Evolutionary conservation across 2,888 invertebrate genomes (phyloP).

Genomic region (Spatulosminthurus flaviceps): DNA sequence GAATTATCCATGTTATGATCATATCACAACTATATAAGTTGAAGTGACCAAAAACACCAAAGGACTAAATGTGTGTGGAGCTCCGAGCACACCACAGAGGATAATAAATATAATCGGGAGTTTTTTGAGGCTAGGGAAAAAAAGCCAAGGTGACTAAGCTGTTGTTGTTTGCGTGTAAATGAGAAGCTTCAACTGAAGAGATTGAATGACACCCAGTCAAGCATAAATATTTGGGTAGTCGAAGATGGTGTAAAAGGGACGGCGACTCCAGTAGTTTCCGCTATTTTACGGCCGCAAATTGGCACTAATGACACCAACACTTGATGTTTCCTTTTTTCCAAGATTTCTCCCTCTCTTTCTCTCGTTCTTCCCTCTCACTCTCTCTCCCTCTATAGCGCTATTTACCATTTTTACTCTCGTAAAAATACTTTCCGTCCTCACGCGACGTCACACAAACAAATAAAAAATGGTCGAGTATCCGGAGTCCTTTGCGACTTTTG

Average conservation of each 20-base stretch:
- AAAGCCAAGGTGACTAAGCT: conserved; percentile 21
- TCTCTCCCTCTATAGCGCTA: neutral
- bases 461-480: conserved; percentile 1
- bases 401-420: conserved; percentile 22
- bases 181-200: conserved; percentile 31
- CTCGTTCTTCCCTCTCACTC: neutral
- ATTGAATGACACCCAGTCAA: conserved; percentile 44
- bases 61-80: too few relatives aligned
- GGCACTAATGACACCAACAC: conserved; percentile 58
- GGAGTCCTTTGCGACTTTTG: conserved; percentile 10
- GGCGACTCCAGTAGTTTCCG: conserved; percentile 53
- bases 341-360: neutral
- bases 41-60: too few relatives aligned
- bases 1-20: too few relatives aligned
- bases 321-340: conserved; percentile 54
- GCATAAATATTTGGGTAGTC: conserved; percentile 40
- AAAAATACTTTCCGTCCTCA: conserved; percentile 19
- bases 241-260: conserved; percentile 44
- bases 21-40: too few relatives aligned
- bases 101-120: conserved; percentile 14
- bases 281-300: conserved; percentile 62
- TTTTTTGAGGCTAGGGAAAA: neutral
- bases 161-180: conserved; percentile 41
- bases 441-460: conserved; percentile 9
- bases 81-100: neutral